Percentiles rank a stretch among this genome's conserved stretches.
These are phyloP conservation scores for Poecilia picta DNA, from an alignment of 2,797 vertebrate genomes.

Conservation along the genomic window DNA sequence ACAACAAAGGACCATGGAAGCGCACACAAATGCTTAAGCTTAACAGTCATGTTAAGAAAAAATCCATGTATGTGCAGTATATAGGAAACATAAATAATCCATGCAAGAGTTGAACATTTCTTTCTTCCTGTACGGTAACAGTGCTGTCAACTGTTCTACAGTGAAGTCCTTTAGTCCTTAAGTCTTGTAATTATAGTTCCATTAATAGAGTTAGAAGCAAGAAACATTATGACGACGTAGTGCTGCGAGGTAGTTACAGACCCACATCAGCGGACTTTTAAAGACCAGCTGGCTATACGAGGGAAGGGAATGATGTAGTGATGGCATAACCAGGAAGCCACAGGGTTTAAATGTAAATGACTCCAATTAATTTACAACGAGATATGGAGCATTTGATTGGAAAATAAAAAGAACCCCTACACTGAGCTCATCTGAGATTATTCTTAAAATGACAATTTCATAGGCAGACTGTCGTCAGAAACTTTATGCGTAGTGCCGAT, in stretches of 20 bases:
- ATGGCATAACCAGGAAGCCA: neutral
- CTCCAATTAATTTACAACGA: neutral
- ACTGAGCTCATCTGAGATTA: neutral
- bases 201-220: slow-evolving; percentile 26
- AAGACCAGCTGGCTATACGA: neutral
- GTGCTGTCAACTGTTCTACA: neutral
- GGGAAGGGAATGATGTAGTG: neutral
- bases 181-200: slow-evolving; percentile 22
- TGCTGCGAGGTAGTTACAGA: neutral
- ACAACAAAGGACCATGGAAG: neutral
- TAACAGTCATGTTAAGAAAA: neutral
- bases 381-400: neutral
- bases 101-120: neutral
- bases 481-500: neutral
- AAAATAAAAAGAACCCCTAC: neutral
- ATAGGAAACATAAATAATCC: neutral
- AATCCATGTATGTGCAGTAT: neutral
- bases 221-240: slow-evolving; percentile 12
- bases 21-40: neutral
- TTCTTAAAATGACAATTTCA: neutral
- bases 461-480: neutral
- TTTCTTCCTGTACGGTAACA: neutral
- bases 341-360: neutral
- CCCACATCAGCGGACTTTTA: neutral
- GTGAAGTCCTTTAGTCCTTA: neutral